phyloP scores from a whole-genome alignment of 2,888 invertebrate genomes.

The Escarpia spicata region DNA sequence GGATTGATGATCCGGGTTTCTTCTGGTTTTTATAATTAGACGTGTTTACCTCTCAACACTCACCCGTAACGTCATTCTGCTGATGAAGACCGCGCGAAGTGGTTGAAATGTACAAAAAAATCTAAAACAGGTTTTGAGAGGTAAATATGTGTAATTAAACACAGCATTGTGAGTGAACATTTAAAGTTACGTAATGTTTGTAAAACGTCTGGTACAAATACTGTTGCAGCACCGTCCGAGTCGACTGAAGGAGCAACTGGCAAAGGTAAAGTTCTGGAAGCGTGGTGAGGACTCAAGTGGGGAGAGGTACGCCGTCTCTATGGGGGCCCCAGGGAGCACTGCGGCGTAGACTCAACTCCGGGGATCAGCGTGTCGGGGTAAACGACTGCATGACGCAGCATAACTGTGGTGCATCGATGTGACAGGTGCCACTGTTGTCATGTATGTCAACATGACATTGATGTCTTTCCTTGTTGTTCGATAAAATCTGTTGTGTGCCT shows the following conservation, averaged over 20 bases:
- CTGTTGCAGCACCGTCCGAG: constrained; percentile 88
- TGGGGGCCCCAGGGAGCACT: constrained; percentile 38
- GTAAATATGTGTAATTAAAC: too few relatives aligned
- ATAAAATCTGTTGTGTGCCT: background rate
- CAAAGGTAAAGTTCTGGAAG: constrained; percentile 47
- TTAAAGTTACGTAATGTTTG: background rate
- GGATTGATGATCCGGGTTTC: too few relatives aligned
- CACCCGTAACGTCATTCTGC: too few relatives aligned
- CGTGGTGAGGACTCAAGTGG: constrained; percentile 30
- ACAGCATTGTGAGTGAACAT: background rate
- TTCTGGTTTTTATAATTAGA: too few relatives aligned
- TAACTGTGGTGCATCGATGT: background rate
- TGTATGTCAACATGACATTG: background rate
- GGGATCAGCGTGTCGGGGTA: background rate
- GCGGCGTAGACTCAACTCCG: background rate
- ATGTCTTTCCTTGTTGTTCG: background rate
- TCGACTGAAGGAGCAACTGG: constrained; percentile 68
- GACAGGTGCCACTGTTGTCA: background rate
- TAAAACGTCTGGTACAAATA: background rate
- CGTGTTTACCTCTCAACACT: too few relatives aligned
- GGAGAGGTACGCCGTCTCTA: constrained; percentile 44
- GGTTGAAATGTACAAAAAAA: too few relatives aligned
- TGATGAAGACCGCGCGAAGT: too few relatives aligned
- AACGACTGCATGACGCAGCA: too few relatives aligned
- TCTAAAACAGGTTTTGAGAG: too few relatives aligned